Conservation (phyloP, 1,140 invertebrate species). For the fruit fly (Drosophila melanogaster) region Release_6_plus_ISO1_MT NC_004354.4:14871001-14871500, state of each 20-base stretch:
- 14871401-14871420: no score
- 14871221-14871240: slow-evolving; percentile 80
- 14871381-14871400: slow-evolving; percentile 2
- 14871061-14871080: no score
- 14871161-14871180: slow-evolving; percentile 79
- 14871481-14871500: no score
- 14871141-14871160: slow-evolving; percentile 78
- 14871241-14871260: slow-evolving; percentile 61
- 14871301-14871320: slow-evolving; percentile 8
- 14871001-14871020: slow-evolving; percentile 46
- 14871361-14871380: slow-evolving; percentile 1
- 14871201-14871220: slow-evolving; percentile 47
- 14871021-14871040: slow-evolving; percentile 39
- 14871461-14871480: no score
- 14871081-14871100: slow-evolving; percentile 19
- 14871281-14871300: slow-evolving; percentile 16
- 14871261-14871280: slow-evolving; percentile 72
- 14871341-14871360: not conserved
- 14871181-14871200: slow-evolving; percentile 64
- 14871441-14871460: no score
- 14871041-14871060: slow-evolving; percentile 22
- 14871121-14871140: slow-evolving; percentile 16
- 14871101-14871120: slow-evolving; percentile 3
- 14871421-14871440: no score
- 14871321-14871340: slow-evolving; percentile 33